Conservation (phyloP, 1,140 invertebrate genomes). For the Brachionus paranguensis region DNA sequence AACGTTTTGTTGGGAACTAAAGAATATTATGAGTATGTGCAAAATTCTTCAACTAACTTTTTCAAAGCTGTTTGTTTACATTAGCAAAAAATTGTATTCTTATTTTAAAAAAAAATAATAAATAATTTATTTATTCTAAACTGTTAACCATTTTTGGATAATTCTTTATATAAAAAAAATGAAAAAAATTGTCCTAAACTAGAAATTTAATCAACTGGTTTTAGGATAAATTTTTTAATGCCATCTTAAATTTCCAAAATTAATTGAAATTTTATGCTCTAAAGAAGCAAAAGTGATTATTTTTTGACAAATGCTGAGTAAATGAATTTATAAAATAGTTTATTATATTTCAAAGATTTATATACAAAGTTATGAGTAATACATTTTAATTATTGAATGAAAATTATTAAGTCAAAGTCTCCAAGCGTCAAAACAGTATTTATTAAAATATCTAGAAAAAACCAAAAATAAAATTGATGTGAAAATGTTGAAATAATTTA, state of each 20-base stretch:
- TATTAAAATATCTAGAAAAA: no score
- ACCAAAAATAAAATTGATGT: no score
- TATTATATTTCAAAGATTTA: background rate
- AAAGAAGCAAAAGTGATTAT: background rate
- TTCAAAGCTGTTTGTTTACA: background rate
- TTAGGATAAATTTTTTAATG: background rate
- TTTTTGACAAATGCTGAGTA: background rate
- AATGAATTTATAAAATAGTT: background rate
- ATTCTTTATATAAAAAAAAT: background rate
- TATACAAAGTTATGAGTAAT: background rate
- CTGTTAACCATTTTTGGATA: background rate
- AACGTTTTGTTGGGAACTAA: background rate
- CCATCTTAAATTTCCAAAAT: background rate
- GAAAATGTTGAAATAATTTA: no score
- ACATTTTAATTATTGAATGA: background rate
- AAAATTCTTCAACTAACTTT: background rate
- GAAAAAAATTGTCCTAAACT: background rate
- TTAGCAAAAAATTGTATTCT: background rate
- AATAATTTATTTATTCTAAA: background rate
- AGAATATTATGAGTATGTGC: background rate
- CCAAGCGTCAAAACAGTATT: no score
- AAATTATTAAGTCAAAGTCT: no score
- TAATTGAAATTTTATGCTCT: background rate
- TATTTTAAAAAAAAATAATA: no score
- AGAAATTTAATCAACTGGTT: background rate